Conservation (phyloP, 2,888 invertebrate genomes). For the Ptycholaimellus sp. region DNA sequence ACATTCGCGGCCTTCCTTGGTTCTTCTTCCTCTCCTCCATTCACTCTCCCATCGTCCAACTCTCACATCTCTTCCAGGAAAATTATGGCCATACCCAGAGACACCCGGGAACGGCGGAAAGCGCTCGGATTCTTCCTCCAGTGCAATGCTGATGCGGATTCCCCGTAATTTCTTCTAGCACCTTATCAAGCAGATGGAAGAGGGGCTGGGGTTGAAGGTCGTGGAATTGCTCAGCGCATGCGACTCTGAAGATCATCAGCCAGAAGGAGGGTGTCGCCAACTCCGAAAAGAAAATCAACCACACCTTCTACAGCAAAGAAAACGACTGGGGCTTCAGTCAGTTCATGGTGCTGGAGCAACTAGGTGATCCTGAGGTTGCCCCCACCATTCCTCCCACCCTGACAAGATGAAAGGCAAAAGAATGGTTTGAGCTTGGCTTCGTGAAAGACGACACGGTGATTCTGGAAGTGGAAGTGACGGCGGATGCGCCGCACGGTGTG, state of each 20-base stretch:
- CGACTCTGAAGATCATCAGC: conserved; percentile 54
- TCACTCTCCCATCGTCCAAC: not conserved
- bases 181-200: too few relatives aligned
- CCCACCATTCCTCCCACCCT: too few relatives aligned
- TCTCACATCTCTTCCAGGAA: conserved; percentile 38
- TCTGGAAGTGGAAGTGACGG: conserved; percentile 44
- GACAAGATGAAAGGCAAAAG: too few relatives aligned
- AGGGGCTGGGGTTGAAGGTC: conserved; percentile 37
- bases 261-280: conserved; percentile 10
- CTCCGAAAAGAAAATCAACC: conserved; percentile 43
- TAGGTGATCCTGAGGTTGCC: too few relatives aligned
- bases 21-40: conserved; percentile 27
- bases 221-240: conserved; percentile 89
- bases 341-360: too few relatives aligned
- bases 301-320: conserved; percentile 76
- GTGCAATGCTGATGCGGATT: conserved; percentile 90
- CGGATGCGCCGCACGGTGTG: conserved; percentile 37
- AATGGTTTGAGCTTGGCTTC: too few relatives aligned
- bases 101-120: conserved; percentile 36
- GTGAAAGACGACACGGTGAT: conserved; percentile 63
- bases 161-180: conserved; percentile 34
- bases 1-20: conserved; percentile 77
- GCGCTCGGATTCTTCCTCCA: conserved; percentile 43
- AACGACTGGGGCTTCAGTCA: conserved; percentile 84
- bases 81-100: conserved; percentile 88